A percentile compares a stretch with the other conserved stretches of the same genome.
Evolutionary conservation across 1,140 invertebrate species (phyloP).

Genomic region (Oedothorax gibbosus): DNA sequence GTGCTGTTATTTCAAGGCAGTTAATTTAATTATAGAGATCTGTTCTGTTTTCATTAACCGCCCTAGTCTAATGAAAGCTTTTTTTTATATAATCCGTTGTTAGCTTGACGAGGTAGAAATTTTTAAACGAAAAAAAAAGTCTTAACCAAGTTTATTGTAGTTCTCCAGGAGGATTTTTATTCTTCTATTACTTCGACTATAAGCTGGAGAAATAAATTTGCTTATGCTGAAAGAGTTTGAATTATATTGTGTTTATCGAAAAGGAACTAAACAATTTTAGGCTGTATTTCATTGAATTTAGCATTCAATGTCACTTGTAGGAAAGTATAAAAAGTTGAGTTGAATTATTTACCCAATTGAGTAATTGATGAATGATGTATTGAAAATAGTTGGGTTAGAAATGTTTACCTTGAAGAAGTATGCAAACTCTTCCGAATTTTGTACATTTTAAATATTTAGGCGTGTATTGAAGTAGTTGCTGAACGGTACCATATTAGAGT

Average conservation of each 20-base stretch:
- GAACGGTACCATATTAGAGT: no score
- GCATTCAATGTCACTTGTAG: neutral
- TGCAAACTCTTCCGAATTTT: no score
- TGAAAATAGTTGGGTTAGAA: no score
- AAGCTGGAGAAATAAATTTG: no score
- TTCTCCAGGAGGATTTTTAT: no score
- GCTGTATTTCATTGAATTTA: neutral
- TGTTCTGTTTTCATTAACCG: slow-evolving; percentile 56
- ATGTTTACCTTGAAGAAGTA: no score
- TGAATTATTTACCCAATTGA: no score
- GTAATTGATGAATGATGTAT: no score
- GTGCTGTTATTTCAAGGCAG: slow-evolving; percentile 48
- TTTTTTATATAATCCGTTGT: neutral
- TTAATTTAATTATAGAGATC: slow-evolving; percentile 53
- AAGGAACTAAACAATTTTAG: neutral
- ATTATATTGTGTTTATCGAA: neutral
- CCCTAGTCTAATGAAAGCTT: slow-evolving; percentile 39
- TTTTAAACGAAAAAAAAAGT: slow-evolving; percentile 30
- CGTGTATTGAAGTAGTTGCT: no score
- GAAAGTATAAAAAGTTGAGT: neutral
- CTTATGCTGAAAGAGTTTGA: neutral
- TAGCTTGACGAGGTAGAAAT: neutral
- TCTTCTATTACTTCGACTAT: no score
- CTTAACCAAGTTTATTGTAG: no score
- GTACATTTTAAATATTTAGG: no score